Evolutionary conservation across 2,888 invertebrate species (phyloP), one percentile per base, ranked within the genome.

Genomic region (Apoda limacodes): DNA sequence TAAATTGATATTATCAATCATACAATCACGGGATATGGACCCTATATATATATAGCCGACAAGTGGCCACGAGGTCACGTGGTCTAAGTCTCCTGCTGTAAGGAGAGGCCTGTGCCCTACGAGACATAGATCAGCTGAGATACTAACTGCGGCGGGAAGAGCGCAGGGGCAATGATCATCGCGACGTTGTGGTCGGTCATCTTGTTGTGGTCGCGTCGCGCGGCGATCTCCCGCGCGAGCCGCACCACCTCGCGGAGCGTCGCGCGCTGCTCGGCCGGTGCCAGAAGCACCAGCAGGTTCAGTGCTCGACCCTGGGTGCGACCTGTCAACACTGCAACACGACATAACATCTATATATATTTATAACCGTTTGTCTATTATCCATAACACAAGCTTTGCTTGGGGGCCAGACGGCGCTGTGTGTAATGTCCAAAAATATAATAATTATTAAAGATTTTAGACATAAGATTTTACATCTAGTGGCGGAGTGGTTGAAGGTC

Each of bases 91-190:
- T 10, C 9, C 3, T 22, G 9, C 9, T 9, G 22, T 5, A 10
- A n/a, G 4, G 7, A 22, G 9, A n/a, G 9, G 6, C 9, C 9
- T 7, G 4, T 22, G n/a, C 9, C 9, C 9, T 22, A 22, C 9
- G 9, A 7, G 9, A 22, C 5, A 4, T 26, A 6, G 4, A 5
- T 6, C 6, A 15, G 3, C 2, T 19, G 13, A 17, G 12, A 57
- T 38, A 46, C 59, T 23, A 37, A 88, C 67, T 88, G 86, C 43
- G 92, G 92, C 38, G 92, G 90, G 60, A 93, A 93, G 46, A 96
- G 85, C 32, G 96, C 93, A n/a, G 96, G 96, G 9, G 95, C 95
- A 45, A 95, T 92, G 48, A 96, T 95, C 87, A 95, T 95, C 17
- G 95, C 91, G 21, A 96, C 93, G 62, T 95, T 96, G 61, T 93